These are phyloP conservation scores for Halictus rubicundus DNA, from an alignment of 1,140 invertebrate genomes.

Conservation along the genomic window DNA sequence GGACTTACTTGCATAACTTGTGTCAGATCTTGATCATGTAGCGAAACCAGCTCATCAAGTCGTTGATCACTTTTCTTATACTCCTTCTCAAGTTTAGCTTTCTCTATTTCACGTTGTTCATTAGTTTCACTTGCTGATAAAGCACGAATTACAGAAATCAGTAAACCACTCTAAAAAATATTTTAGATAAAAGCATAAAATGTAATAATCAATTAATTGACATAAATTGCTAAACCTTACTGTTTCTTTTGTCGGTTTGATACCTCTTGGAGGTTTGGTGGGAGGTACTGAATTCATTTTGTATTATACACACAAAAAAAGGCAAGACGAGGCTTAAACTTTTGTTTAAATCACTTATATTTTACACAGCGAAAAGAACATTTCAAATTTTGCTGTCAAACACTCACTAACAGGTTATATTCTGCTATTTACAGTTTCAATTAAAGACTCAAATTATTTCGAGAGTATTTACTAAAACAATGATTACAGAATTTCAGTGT, in stretches of 20 bases:
- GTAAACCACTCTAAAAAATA: constrained; percentile 88
- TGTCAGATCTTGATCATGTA: constrained; percentile 93
- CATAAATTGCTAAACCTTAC: constrained; percentile 78
- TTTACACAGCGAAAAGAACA: background rate
- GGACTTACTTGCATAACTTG: constrained; percentile 88
- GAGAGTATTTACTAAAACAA: background rate
- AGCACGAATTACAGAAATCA: constrained; percentile 96
- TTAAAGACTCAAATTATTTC: background rate
- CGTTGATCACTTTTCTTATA: constrained; percentile 94
- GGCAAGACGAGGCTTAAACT: background rate
- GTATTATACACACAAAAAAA: background rate
- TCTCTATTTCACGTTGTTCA: constrained; percentile 96
- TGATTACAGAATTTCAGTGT: background rate
- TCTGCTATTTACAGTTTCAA: background rate
- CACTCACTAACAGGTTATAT: constrained; percentile 22
- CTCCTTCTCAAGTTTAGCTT: constrained; percentile 95
- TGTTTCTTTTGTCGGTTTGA: constrained; percentile 91
- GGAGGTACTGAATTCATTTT: constrained; percentile 81
- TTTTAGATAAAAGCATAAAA: background rate
- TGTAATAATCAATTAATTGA: constrained; percentile 56
- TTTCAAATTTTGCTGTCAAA: background rate
- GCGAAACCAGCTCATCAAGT: constrained; percentile 93
- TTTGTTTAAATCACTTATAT: background rate
- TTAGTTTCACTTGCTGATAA: constrained; percentile 95
- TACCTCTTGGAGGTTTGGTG: constrained; percentile 89